Base-by-base conservation (phyloP, 1,140 invertebrate genomes). In the Polypedilum pembai region DNA sequence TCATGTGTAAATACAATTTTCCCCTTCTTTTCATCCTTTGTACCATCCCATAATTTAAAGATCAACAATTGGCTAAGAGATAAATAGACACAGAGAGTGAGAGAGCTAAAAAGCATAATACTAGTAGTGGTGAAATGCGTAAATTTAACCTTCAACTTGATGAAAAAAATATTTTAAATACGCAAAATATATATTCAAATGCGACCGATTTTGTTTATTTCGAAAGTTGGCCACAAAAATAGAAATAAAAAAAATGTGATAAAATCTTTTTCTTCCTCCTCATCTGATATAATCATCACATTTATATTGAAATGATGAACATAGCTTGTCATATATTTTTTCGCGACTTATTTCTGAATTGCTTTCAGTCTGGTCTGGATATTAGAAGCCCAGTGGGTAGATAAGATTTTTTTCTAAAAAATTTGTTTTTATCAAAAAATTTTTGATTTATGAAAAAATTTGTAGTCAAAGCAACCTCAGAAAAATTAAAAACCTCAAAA, bases 151-250 rank as follows among this genome's bases (percentile, higher is more conserved):
- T 56, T 56, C 45, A 56, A 8, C 45, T 56, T 56, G 45, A 56
- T n/a, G n/a, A n/a, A n/a, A n/a, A n/a, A n/a, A n/a, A n/a, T n/a
- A n/a, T n/a, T n/a, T n/a, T n/a, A n/a, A n/a, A n/a, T n/a, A n/a
- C n/a, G n/a, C 45, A 33, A 33, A 33, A 33, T 3, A 33, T 33
- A 33, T 56, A 56, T 56, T 56, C 45, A 56, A 56, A 56, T 56
- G 45, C 45, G 45, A 56, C 45, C 12, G 12, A 56, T 4, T 56
- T 56, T 56, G n/a, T 56, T 56, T 33, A 33, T 33, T 56, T 56
- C n/a, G 45, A 56, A 56, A 56, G 45, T 56, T 56, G 45, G 15
- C 45, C 45, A 56, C 45, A 56, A 56, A 56, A 56, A 56, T 56
- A 56, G 45, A 56, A 12, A 56, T 4, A 56, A 12, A 56, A 45